Percentiles rank a stretch among this genome's conserved stretches.
These are phyloP conservation scores for Thalpophila matura DNA, from an alignment of 2,888 invertebrate genomes.

Conservation along the genomic window DNA sequence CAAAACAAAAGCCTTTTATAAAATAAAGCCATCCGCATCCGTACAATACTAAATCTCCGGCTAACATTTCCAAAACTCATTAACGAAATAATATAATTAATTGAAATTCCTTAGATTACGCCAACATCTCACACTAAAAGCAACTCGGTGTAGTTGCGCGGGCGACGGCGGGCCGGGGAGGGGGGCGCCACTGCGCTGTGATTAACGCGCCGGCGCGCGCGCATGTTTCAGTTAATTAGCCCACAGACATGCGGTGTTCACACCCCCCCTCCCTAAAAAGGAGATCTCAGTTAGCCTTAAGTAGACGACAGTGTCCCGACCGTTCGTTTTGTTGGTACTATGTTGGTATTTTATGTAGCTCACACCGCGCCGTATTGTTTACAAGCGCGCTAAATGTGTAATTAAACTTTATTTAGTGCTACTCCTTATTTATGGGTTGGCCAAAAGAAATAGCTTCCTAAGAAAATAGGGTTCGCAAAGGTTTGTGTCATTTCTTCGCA, in stretches of 20 bases:
- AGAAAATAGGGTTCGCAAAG: background rate
- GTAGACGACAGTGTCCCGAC: constrained; percentile 74
- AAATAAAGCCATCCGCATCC: constrained; percentile 60
- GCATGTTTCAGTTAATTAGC: constrained; percentile 89
- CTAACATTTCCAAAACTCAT: constrained; percentile 70
- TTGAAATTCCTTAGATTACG: constrained; percentile 87
- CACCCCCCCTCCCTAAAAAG: constrained; percentile 85
- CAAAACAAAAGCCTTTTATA: constrained; percentile 48
- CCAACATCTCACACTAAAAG: constrained; percentile 86
- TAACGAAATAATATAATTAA: constrained; percentile 80
- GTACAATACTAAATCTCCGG: constrained; percentile 65
- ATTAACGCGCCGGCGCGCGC: constrained; percentile 82
- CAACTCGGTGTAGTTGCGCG: constrained; percentile 82
- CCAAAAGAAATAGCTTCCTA: constrained; percentile 7
- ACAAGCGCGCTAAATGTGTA: constrained; percentile 60
- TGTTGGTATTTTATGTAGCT: constrained; percentile 66
- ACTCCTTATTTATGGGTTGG: constrained; percentile 28
- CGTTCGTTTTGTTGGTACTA: constrained; percentile 73
- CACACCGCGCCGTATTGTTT: constrained; percentile 64
- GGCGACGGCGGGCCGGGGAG: constrained; percentile 58
- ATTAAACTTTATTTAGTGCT: constrained; percentile 60
- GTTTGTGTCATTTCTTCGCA: background rate
- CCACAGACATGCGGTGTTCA: constrained; percentile 82
- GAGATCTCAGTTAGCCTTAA: constrained; percentile 84
- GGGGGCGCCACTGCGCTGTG: constrained; percentile 74